These are phyloP conservation scores for Endomychus coccineus DNA, from an alignment of 2,888 invertebrate species.

Conservation along the genomic window DNA sequence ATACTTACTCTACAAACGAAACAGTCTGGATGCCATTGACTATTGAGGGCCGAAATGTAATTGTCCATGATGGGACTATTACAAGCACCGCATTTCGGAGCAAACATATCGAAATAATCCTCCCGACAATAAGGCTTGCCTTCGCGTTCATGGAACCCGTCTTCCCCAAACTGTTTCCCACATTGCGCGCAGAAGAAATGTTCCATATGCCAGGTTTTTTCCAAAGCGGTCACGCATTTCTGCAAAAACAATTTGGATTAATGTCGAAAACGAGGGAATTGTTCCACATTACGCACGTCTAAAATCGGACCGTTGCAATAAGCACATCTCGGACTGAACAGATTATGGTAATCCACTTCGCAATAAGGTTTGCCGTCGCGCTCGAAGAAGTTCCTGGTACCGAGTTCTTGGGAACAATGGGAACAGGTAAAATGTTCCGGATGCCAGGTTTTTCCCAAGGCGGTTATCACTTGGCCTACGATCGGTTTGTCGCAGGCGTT, in stretches of 20 bases:
- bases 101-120: conserved; percentile 97
- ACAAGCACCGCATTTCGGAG: conserved; percentile 96
- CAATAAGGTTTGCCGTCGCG: conserved; percentile 95
- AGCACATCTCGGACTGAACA: conserved; percentile 97
- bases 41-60: conserved; percentile 94
- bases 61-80: conserved; percentile 94
- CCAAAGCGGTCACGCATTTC: conserved; percentile 98
- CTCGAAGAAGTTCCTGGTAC: conserved; percentile 98
- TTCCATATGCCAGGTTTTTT: conserved; percentile 98
- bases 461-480: conserved; percentile 96
- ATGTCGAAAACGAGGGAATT: neutral
- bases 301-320: conserved; percentile 98
- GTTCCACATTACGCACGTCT: conserved; percentile 58
- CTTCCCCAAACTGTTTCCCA: conserved; percentile 93
- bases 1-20: conserved; percentile 94
- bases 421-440: conserved; percentile 98
- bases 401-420: conserved; percentile 93
- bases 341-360: conserved; percentile 96
- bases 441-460: conserved; percentile 97
- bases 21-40: conserved; percentile 98
- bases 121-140: conserved; percentile 93
- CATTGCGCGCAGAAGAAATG: conserved; percentile 99
- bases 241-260: conserved; percentile 44
- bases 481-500: conserved; percentile 98
- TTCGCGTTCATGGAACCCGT: conserved; percentile 94